A percentile compares a stretch with the other conserved stretches of the same genome.
phyloP scores from a whole-genome alignment of 2,113 vertebrate species.

The Heliornis fulica region DNA sequence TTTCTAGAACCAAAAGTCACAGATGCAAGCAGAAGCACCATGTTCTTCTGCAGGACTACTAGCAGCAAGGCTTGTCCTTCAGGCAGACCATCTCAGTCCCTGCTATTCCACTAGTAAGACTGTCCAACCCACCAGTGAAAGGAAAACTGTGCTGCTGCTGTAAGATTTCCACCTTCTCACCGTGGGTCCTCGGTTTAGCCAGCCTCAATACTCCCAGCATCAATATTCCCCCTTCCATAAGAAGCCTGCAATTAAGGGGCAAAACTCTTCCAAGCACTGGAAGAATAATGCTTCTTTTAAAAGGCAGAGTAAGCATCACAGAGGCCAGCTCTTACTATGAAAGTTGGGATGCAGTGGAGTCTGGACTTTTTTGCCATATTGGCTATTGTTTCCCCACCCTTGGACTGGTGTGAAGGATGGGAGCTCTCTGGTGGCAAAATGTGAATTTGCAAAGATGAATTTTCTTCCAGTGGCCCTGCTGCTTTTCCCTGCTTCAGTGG shows the following conservation, averaged over 20 bases:
- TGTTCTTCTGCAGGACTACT: rapidly evolving
- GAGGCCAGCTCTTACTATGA: not conserved
- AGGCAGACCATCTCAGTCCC: not conserved
- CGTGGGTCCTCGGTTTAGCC: not conserved
- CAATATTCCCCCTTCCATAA: not conserved
- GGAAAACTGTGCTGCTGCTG: not conserved
- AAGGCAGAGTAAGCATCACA: not conserved
- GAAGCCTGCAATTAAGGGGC: not conserved
- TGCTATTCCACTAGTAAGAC: not conserved
- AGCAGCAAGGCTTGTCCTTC: not conserved
- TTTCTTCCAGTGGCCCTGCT: not conserved
- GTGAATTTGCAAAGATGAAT: not conserved
- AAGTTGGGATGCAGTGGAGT: not conserved
- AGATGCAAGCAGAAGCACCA: not conserved
- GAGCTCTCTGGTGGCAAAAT: constrained; percentile 44
- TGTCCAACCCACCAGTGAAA: not conserved
- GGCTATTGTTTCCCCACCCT: not conserved
- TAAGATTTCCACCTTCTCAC: not conserved
- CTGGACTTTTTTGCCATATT: not conserved
- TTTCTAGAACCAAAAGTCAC: not conserved
- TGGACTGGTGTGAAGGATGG: not conserved
- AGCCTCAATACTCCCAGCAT: not conserved
- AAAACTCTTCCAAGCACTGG: not conserved
- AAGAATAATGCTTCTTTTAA: not conserved
- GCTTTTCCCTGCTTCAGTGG: not conserved